Evolutionary conservation across 1,140 invertebrate genomes (phyloP).

Genomic region (Drosophila nannoptera): DNA sequence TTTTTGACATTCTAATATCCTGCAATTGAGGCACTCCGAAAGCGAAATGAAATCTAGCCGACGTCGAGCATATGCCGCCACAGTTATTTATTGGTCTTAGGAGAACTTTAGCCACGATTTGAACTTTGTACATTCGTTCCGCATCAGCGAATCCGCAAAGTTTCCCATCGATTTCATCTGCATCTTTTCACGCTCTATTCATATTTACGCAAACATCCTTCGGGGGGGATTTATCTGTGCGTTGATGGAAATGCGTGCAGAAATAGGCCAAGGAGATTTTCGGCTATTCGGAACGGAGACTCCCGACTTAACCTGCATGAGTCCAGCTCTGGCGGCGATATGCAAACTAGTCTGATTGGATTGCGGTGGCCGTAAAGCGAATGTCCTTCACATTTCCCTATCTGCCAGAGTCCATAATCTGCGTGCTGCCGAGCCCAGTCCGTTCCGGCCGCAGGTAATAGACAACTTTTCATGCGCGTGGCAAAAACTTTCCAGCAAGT

Average conservation of each 20-base stretch:
- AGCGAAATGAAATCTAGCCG: constrained; percentile 7
- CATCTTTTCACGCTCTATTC: neutral
- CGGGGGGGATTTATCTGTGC: neutral
- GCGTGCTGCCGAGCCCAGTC: neutral
- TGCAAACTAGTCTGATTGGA: too few species aligned
- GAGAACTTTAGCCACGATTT: constrained; percentile 19
- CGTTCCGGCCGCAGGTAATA: constrained; percentile 12
- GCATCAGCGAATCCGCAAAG: constrained; percentile 25
- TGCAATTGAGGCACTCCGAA: constrained; percentile 9
- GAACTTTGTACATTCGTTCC: constrained; percentile 39
- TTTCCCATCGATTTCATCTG: constrained; percentile 16
- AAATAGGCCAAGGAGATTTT: too few species aligned
- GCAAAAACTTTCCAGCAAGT: constrained; percentile 31
- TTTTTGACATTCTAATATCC: constrained; percentile 2
- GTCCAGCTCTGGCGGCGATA: too few species aligned
- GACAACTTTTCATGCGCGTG: constrained; percentile 15
- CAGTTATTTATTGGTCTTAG: constrained; percentile 32
- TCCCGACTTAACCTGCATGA: too few species aligned
- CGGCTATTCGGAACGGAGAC: too few species aligned
- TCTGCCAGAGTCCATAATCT: neutral
- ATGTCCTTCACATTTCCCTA: neutral
- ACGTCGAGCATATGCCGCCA: constrained; percentile 29
- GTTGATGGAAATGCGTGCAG: neutral
- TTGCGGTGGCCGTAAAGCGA: too few species aligned
- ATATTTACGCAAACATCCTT: neutral